Evolutionary conservation across 1,140 invertebrate species (phyloP).

Genomic region (Globodera ellingtonae): DNA sequence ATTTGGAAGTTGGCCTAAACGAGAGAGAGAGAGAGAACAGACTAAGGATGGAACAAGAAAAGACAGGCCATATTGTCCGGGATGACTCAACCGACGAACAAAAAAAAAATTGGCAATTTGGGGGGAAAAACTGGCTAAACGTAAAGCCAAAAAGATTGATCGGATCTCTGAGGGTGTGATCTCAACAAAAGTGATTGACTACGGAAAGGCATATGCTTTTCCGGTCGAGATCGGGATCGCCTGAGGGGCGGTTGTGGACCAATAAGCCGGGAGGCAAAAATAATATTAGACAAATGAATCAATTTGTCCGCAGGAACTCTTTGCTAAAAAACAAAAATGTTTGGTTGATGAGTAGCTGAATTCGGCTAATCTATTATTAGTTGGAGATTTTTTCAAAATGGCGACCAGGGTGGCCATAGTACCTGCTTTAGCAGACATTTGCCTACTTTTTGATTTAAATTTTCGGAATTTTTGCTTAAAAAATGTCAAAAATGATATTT

Average conservation of each 20-base stretch:
- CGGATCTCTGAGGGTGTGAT: background rate
- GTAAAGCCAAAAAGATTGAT: slow-evolving; percentile 1
- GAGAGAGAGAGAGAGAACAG: background rate
- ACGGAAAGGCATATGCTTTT: slow-evolving; percentile 2
- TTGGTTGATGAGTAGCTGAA: too few relatives aligned
- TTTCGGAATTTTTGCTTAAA: too few relatives aligned
- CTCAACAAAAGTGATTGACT: background rate
- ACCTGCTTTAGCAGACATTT: too few relatives aligned
- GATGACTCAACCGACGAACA: background rate
- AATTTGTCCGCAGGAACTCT: background rate
- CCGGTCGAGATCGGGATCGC: background rate
- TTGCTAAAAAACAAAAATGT: background rate
- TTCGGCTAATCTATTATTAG: too few relatives aligned
- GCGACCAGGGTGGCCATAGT: too few relatives aligned
- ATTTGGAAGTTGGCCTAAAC: too few relatives aligned
- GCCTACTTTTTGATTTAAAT: too few relatives aligned
- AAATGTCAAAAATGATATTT: too few relatives aligned
- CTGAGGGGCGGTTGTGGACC: too few relatives aligned
- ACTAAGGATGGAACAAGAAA: background rate
- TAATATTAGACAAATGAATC: background rate
- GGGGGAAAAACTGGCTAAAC: background rate
- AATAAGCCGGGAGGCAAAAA: background rate
- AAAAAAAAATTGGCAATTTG: background rate
- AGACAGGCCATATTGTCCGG: too few relatives aligned
- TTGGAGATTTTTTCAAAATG: too few relatives aligned